Evolutionary conservation across 2,888 invertebrate species (phyloP).

Genomic region (Brachylomia viminalis): DNA sequence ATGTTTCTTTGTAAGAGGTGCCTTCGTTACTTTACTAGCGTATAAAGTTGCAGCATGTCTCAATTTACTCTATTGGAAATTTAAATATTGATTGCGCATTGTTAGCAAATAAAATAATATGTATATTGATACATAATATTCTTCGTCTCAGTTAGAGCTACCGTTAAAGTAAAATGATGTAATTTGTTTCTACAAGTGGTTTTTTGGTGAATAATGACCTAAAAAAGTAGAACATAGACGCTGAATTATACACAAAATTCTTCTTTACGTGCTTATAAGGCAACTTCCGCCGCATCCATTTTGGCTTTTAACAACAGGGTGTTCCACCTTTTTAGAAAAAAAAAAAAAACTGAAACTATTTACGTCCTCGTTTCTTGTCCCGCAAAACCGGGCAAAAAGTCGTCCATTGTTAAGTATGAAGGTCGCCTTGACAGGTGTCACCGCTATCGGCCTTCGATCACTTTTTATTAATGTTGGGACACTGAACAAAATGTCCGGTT

Average conservation of each 20-base stretch:
- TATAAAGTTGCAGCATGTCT: constrained; percentile 23
- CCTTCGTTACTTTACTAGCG: constrained; percentile 35
- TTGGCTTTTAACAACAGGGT: constrained; percentile 3
- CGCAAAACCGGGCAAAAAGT: constrained; percentile 40
- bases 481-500: constrained; percentile 61
- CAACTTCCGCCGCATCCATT: neutral
- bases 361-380: constrained; percentile 21
- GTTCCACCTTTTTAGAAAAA: constrained; percentile 10
- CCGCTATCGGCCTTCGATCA: constrained; percentile 69
- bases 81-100: constrained; percentile 38
- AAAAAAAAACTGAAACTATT: constrained; percentile 46
- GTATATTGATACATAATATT: constrained; percentile 16
- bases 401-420: constrained; percentile 58
- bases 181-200: neutral
- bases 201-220: neutral
- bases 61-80: constrained; percentile 39
- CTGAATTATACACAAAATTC: neutral
- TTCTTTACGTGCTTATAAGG: neutral
- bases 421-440: constrained; percentile 70
- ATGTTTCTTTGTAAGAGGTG: constrained; percentile 39
- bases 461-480: constrained; percentile 71
- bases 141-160: constrained; percentile 9
- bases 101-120: constrained; percentile 25
- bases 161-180: neutral
- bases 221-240: neutral